A percentile compares a stretch with the other conserved stretches of the same genome.
Evolutionary conservation across 2,797 vertebrate species (phyloP).

Genomic region (Gallirallus australis): DNA sequence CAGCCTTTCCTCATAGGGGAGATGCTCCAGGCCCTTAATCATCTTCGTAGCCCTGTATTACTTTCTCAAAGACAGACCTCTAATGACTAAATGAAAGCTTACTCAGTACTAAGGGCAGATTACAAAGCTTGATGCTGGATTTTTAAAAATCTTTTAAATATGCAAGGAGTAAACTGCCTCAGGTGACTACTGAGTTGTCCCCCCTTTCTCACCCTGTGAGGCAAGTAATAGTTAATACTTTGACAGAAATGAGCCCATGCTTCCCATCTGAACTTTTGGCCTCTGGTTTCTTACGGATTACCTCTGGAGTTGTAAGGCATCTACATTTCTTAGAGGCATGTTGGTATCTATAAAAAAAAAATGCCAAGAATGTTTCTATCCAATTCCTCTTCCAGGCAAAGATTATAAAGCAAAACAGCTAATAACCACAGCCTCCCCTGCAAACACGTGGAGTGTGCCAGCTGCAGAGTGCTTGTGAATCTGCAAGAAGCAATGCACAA

Average conservation of each 20-base stretch:
- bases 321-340: neutral
- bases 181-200: neutral
- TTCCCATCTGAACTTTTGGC: neutral
- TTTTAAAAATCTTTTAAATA: neutral
- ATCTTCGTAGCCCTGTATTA: neutral
- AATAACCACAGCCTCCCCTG: neutral
- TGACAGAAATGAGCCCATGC: neutral
- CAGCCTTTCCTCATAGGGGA: no score
- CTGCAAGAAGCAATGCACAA: neutral
- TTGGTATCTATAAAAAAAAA: neutral
- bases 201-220: fast-evolving
- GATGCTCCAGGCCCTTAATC: no score
- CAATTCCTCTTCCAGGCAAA: neutral
- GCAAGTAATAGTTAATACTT: neutral
- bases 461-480: neutral
- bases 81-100: neutral
- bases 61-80: neutral
- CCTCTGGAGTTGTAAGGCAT: neutral
- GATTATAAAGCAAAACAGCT: neutral
- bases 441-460: neutral
- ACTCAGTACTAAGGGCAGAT: neutral
- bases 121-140: neutral
- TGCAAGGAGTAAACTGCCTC: neutral
- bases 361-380: neutral
- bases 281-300: neutral